phyloP scores from a whole-genome alignment of 2,888 invertebrate genomes.

The Spisula solida region DNA sequence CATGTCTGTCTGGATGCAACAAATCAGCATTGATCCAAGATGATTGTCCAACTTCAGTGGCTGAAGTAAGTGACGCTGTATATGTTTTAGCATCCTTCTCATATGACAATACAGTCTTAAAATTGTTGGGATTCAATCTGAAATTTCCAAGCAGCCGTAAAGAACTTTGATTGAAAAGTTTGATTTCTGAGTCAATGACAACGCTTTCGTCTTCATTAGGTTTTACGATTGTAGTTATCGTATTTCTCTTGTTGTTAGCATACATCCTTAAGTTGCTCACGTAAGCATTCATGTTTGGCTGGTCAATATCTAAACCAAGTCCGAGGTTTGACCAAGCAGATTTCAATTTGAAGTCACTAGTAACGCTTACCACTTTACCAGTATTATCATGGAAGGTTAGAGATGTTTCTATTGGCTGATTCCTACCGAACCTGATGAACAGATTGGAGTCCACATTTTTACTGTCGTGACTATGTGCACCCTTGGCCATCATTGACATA shows the following conservation, averaged over 20 bases:
- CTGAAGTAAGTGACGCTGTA: conserved; percentile 47
- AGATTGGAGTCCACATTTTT: conserved; percentile 71
- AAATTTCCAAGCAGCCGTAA: conserved; percentile 67
- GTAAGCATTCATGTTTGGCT: conserved; percentile 69
- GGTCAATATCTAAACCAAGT: conserved; percentile 70
- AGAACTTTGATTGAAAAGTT: conserved; percentile 64
- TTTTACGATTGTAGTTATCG: conserved; percentile 66
- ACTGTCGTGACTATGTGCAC: conserved; percentile 74
- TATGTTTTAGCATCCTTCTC: conserved; percentile 58
- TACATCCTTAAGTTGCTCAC: conserved; percentile 68
- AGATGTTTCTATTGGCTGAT: conserved; percentile 63
- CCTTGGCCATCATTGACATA: conserved; percentile 70
- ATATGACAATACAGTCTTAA: conserved; percentile 53
- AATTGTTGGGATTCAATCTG: conserved; percentile 67
- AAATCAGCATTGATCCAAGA: conserved; percentile 69
- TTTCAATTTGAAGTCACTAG: conserved; percentile 70
- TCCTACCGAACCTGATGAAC: conserved; percentile 67
- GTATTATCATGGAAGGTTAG: conserved; percentile 74
- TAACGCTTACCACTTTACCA: conserved; percentile 63
- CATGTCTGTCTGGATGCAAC: conserved; percentile 68
- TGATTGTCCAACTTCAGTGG: conserved; percentile 48
- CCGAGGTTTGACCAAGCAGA: conserved; percentile 74
- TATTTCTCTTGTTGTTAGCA: conserved; percentile 62
- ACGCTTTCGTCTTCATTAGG: conserved; percentile 51
- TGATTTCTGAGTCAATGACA: conserved; percentile 69